Evolutionary conservation across 2,113 vertebrate species (phyloP).

Genomic region (Brachyhypopomus gauderio): DNA sequence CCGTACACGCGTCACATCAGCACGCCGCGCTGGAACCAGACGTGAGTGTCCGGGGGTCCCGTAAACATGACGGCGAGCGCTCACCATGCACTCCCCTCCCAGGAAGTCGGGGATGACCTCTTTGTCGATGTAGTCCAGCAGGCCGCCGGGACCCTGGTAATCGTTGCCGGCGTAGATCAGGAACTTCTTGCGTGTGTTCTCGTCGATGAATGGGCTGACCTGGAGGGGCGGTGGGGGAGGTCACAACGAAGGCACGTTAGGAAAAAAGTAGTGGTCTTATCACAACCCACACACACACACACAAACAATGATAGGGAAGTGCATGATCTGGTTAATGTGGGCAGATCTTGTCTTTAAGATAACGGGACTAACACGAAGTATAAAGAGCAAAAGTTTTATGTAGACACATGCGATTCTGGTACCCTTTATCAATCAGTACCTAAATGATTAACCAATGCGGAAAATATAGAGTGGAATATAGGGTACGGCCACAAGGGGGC

Average conservation of each 20-base stretch:
- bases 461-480: background rate
- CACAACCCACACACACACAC: too few species aligned
- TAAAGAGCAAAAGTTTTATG: too few species aligned
- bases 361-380: too few species aligned
- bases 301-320: too few species aligned
- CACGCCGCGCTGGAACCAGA: too few species aligned
- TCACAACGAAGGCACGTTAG: background rate
- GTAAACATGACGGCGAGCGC: conserved; percentile 44
- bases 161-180: conserved; percentile 98
- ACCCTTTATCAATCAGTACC: background rate
- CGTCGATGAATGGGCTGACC: conserved; percentile 97
- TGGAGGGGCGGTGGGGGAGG: conserved; percentile 48
- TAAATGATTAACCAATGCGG: background rate
- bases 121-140: conserved; percentile 95
- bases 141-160: conserved; percentile 94
- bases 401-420: background rate
- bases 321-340: too few species aligned
- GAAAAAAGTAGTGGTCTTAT: too few species aligned
- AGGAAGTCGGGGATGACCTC: conserved; percentile 96
- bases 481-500: conserved; percentile 29
- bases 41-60: background rate
- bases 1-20: too few species aligned
- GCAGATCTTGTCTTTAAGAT: too few species aligned
- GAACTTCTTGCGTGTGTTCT: conserved; percentile 96
- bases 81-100: conserved; percentile 94